These are phyloP conservation scores for Caerostris darwini DNA, from an alignment of 1,140 invertebrate genomes.

Conservation along the genomic window DNA sequence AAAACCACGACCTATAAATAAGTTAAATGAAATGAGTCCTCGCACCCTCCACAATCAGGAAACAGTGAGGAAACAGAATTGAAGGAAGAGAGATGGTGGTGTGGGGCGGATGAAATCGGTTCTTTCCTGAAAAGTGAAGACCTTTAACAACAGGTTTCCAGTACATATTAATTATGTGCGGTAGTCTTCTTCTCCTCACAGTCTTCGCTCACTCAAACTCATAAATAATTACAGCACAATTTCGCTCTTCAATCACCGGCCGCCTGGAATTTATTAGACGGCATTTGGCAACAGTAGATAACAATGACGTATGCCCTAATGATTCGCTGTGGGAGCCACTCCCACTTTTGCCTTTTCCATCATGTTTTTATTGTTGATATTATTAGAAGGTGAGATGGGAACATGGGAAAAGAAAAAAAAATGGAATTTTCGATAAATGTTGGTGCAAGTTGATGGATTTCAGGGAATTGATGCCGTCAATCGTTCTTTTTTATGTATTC, in stretches of 20 bases:
- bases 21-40: not conserved
- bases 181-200: slow-evolving; percentile 69
- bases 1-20: slow-evolving; percentile 11
- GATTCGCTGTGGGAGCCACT: slow-evolving; percentile 56
- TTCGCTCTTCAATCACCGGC: slow-evolving; percentile 73
- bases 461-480: not conserved
- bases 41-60: slow-evolving; percentile 54
- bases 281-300: slow-evolving; percentile 76
- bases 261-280: slow-evolving; percentile 74
- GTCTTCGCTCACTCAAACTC: slow-evolving; percentile 72
- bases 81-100: slow-evolving; percentile 43
- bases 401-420: not conserved
- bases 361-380: slow-evolving; percentile 41
- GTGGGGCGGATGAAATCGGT: slow-evolving; percentile 65
- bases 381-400: slow-evolving; percentile 22
- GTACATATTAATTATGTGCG: slow-evolving; percentile 76
- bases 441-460: slow-evolving; percentile 14
- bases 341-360: slow-evolving; percentile 35
- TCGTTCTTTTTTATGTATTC: not conserved
- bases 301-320: slow-evolving; percentile 77
- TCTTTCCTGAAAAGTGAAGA: slow-evolving; percentile 77
- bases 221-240: slow-evolving; percentile 77
- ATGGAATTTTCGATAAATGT: not conserved
- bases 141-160: slow-evolving; percentile 76
- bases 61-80: slow-evolving; percentile 68